Evolutionary conservation across 2,797 vertebrate genomes (phyloP).

Genomic region (Gallirallus australis): DNA sequence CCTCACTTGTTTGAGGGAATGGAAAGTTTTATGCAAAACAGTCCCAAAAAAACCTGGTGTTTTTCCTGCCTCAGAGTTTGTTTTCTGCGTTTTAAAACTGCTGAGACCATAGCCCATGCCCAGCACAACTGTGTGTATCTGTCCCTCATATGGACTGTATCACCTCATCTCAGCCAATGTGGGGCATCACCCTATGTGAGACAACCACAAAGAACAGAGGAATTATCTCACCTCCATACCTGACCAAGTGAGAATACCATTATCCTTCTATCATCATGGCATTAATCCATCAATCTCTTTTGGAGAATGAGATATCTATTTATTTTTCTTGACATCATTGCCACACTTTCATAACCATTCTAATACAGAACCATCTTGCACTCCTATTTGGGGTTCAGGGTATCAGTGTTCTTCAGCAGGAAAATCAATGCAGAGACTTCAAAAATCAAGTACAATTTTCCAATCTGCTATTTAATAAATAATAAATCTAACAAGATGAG

Average conservation of each 20-base stretch:
- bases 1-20: neutral
- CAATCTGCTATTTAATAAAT: neutral
- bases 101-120: neutral
- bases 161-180: neutral
- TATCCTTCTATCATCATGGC: neutral
- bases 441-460: neutral
- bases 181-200: neutral
- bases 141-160: neutral
- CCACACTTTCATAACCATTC: neutral
- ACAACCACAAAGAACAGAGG: neutral
- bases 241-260: neutral
- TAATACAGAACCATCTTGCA: neutral
- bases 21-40: neutral
- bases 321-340: neutral
- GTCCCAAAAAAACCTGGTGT: rapidly evolving
- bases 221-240: neutral
- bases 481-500: neutral
- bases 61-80: neutral
- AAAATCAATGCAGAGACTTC: neutral
- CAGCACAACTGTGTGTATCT: neutral
- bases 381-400: neutral
- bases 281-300: neutral
- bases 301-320: neutral
- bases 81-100: neutral
- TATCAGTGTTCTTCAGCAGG: neutral